Evolutionary conservation across 2,888 invertebrate genomes (phyloP), one percentile per base, ranked within the genome.

Genomic region (Erebia epiphron): DNA sequence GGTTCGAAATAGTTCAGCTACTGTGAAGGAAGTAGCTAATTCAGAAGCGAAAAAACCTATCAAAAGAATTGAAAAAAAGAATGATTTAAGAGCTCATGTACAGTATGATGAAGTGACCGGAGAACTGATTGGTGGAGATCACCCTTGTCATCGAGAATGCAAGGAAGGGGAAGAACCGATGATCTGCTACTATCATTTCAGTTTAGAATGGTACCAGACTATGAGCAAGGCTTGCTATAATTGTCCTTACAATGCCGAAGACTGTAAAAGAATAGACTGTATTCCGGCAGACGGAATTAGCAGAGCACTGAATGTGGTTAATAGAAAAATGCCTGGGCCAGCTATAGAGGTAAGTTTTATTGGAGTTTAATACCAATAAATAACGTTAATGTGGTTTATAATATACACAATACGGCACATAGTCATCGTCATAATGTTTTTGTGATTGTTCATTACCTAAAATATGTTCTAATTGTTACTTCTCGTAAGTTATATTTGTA

Each of bases 281-380:
- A 95, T 98, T 72, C 94, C 97, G 0, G 97, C 95, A 0, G 98
- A 98, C 86, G 98, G 98, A 0, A 93, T 96, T 57, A 94, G 95
- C 71, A 94, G 98, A 74, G 94, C 97, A 0, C 89, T 98, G 49
- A 95, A 96, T 14, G 96, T 97, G 0, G 94, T 98, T 5, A 98
- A 98, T 89, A 95, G 98, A 76, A 96, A 96, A 90, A 95, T 98
- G 94, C 98, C 98, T 0, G 98, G 98, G 57, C 98, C 98, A 0
- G 87, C 95, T 0, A 95, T 98, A 67, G 96, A 98, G 94, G 97
- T 97, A 83, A 82, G 83, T 72, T 63, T 62, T 7, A 0, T 60
- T 41, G 1, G 10, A 16, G 9, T 21, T 21, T 21, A 21, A 21
- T 21, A 21, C 21, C 21, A 21, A 21, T 21, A 21, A 21, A 2